Base-by-base conservation (phyloP, 2,888 invertebrate genomes). In the Scaptomyza polygonia region DNA sequence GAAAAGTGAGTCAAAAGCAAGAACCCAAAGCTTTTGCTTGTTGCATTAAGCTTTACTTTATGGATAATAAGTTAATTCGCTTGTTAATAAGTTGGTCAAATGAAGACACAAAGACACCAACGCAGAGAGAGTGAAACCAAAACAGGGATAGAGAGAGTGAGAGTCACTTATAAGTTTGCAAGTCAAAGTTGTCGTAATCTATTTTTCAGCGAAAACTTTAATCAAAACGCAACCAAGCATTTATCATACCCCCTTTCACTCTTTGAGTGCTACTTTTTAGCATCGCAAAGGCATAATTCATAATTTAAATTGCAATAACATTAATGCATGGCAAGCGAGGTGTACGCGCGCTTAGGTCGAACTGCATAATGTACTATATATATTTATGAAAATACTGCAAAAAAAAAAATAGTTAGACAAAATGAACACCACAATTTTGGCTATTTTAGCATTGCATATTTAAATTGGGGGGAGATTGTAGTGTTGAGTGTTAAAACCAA, bases 61-160 rank as follows among this genome's bases (percentile, higher is more conserved):
- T 78, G 88, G 85, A 78, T 86, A 88, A 88, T 83, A 83, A 79
- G 84, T 80, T 83, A 86, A 85, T 85, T 88, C 87, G 82, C 86
- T 86, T 85, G 79, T 81, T 70, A 76, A 81, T 81, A 78, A 88
- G 67, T 86, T 88, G 74, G 73, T 59, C 73, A 66, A 61, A 43
- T 61, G 36, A 25, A 32, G 36, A 36, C 11, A 14, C 9, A 18
- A 52, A 29, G 18, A 43, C 34, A 47, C n/a, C 55, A 34, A 36
- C 36, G n/a, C 5, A 21, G 14, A 48, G 14, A 48, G n/a, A 45
- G 29, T 30, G 27, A 34, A 11, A 44, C 40, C 9, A 12, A 11
- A 1, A 32, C 7, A 29, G 36, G 16, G 34, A 14, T 8, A 11
- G 36, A 9, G 5, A 6, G 4, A 29, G 29, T 21, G 11, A 34